These are phyloP conservation scores for Galagoides demidoff DNA, from an alignment of 2,797 vertebrate genomes.

Conservation along the genomic window DNA sequence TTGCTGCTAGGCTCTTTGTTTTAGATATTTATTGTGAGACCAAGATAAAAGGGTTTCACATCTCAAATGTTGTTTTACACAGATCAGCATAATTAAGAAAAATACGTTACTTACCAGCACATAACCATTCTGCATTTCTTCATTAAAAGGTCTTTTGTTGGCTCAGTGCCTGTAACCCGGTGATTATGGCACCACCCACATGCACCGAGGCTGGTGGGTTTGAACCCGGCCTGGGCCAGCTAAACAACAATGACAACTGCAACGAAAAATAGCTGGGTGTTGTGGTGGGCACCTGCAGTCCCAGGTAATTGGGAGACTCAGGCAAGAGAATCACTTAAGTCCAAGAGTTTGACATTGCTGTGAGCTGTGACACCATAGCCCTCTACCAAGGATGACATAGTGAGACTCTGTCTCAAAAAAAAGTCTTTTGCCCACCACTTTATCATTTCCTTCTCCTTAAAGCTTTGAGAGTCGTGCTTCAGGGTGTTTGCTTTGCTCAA, in stretches of 20 bases:
- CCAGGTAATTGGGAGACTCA: no score
- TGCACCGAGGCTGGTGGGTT: no score
- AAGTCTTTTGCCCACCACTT: background rate
- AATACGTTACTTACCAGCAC: background rate
- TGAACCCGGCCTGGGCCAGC: no score
- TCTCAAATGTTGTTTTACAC: background rate
- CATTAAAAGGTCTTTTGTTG: conserved; percentile 20
- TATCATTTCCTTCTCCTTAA: conserved; percentile 15
- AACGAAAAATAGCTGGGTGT: no score
- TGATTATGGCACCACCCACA: no score
- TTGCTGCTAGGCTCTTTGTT: background rate
- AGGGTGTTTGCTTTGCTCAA: background rate
- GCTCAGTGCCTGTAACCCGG: no score
- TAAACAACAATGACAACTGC: no score
- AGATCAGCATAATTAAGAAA: conserved; percentile 40
- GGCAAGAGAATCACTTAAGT: no score
- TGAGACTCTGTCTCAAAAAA: background rate
- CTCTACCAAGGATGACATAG: no score
- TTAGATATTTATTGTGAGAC: background rate
- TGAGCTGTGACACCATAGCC: no score
- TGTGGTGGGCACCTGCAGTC: no score
- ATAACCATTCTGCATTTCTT: background rate
- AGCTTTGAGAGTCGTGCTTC: background rate
- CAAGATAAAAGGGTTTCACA: background rate
- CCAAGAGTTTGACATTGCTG: no score